Base-by-base conservation (phyloP, 2,113 vertebrate species). In the Xenotilapia longispinis region DNA sequence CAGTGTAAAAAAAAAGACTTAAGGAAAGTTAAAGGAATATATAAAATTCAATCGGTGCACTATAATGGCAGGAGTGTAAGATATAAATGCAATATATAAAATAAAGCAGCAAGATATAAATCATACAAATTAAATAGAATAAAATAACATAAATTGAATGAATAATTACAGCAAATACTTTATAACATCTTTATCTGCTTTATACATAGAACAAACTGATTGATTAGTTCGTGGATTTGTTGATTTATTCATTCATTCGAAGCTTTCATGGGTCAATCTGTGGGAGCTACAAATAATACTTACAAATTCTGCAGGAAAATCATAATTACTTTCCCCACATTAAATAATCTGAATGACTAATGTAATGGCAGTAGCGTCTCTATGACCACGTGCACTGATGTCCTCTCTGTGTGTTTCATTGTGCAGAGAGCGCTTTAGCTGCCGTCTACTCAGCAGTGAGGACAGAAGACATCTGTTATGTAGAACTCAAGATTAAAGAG, bases 101-200 rank as follows among this genome's bases (percentile, higher is more conserved):
- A 65, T 65, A 65, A 6, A 38, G 17, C 31, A 65, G 60, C 4
- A 65, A 12, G 0, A 65, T 65, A 12, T 65, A 65, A 65, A 65
- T 65, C 4, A 0, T 33, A 38, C 0, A 38, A 65, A 36, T 36
- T 3, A 65, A 2, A 65, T 0, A n/a, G 1, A 65, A 65, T 36
- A 36, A 38, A 36, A 65, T n/a, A 65, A n/a, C 17, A 36, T n/a
- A 7, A 36, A 65, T 19, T 36, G 6, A 65, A 65, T 65, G 31
- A 38, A 65, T 65, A 19, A 7, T 1, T 38, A 65, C 17, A 36
- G 60, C 0, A 65, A 2, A 65, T 7, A 38, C 60, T n/a, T 65
- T n/a, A 65, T 65, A 38, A 65, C 33, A 0, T 38, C 33, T 0
- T 40, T 13, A 21, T 40, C 0, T 68, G 63, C 33, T 38, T 68